These are phyloP conservation scores for Zaprionus gabonicus DNA, from an alignment of 1,140 invertebrate species.

Conservation along the genomic window DNA sequence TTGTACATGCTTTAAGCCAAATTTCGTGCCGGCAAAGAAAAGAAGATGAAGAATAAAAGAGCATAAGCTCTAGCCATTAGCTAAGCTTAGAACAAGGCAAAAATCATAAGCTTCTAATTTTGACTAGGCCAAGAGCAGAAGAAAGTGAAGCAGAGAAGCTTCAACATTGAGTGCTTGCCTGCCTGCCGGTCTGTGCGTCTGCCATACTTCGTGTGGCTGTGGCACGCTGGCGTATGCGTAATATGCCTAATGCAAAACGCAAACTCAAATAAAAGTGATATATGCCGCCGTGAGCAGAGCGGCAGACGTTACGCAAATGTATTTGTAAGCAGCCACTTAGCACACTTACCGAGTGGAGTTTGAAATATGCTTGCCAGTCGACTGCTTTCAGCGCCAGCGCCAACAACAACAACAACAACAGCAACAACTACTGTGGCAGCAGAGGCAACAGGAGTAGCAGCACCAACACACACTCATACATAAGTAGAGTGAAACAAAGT, in stretches of 20 bases:
- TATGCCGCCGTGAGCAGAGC: conserved; percentile 38
- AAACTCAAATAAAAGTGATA: conserved; percentile 82
- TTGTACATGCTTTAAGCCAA: conserved; percentile 28
- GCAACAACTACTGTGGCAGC: background rate
- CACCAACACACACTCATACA: conserved; percentile 15
- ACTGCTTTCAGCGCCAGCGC: conserved; percentile 56
- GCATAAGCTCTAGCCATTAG: conserved; percentile 74
- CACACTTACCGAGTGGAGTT: conserved; percentile 74
- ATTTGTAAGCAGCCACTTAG: conserved; percentile 81
- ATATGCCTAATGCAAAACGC: conserved; percentile 79
- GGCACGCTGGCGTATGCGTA: conserved; percentile 69
- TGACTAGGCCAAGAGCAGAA: conserved; percentile 11
- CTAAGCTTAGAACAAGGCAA: conserved; percentile 58
- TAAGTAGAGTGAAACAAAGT: conserved; percentile 21
- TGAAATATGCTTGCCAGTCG: conserved; percentile 77
- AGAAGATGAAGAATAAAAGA: conserved; percentile 28
- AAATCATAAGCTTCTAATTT: conserved; percentile 80
- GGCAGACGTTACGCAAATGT: conserved; percentile 70
- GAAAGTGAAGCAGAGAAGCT: background rate
- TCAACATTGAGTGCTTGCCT: conserved; percentile 2
- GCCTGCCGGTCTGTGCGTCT: background rate
- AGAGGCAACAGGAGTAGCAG: conserved; percentile 20
- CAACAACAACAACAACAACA: conserved; percentile 9
- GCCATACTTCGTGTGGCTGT: conserved; percentile 17
- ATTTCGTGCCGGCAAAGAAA: conserved; percentile 1